Evolutionary conservation across 1,140 invertebrate genomes (phyloP).

Genomic region (Drosophila busckii): DNA sequence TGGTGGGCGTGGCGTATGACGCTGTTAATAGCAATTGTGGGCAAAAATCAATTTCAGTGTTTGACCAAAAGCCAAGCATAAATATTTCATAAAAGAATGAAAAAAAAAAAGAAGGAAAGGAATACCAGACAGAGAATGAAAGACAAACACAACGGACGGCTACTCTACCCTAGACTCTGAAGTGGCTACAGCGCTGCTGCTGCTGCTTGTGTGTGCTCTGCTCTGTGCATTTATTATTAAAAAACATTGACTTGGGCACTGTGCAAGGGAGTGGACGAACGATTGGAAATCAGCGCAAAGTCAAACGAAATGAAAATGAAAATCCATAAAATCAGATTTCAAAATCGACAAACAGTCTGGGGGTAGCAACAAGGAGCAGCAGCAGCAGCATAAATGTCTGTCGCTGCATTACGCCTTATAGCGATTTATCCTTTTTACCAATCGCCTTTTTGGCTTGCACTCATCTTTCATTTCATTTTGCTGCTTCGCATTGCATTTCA

Average conservation of each 20-base stretch:
- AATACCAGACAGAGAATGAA: slow-evolving; percentile 30
- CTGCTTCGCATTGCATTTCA: slow-evolving; percentile 71
- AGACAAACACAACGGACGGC: too few relatives aligned
- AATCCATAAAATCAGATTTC: slow-evolving; percentile 75
- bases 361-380: slow-evolving; percentile 2
- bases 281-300: slow-evolving; percentile 71
- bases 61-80: slow-evolving; percentile 60
- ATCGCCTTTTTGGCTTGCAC: not conserved
- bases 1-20: not conserved
- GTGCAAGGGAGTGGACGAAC: not conserved
- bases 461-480: slow-evolving; percentile 30
- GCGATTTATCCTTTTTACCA: slow-evolving; percentile 18
- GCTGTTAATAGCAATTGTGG: slow-evolving; percentile 15
- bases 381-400: slow-evolving; percentile 39
- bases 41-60: slow-evolving; percentile 70
- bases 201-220: too few relatives aligned
- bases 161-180: too few relatives aligned
- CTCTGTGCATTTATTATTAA: slow-evolving; percentile 53
- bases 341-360: slow-evolving; percentile 63
- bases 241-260: slow-evolving; percentile 4
- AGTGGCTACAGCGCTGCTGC: too few relatives aligned
- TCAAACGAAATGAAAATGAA: slow-evolving; percentile 73
- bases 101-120: slow-evolving; percentile 13
- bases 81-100: slow-evolving; percentile 62
- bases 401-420: slow-evolving; percentile 12